phyloP scores from a whole-genome alignment of 2,797 vertebrate species.

The Trachops cirrhosus region DNA sequence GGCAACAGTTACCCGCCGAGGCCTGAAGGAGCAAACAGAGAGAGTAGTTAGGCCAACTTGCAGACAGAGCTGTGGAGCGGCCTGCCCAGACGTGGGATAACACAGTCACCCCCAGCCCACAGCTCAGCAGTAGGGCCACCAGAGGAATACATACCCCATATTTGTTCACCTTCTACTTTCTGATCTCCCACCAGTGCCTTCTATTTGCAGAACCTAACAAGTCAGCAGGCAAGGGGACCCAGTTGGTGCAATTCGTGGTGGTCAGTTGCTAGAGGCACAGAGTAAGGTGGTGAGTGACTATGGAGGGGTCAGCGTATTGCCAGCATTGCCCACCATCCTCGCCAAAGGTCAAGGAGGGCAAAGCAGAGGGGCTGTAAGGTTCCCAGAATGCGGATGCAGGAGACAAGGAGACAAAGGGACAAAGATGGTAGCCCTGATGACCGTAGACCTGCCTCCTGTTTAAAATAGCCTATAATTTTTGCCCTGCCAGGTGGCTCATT shows the following conservation, averaged over 20 bases:
- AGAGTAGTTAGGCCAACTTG: neutral
- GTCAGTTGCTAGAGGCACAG: neutral
- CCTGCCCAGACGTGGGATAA: neutral
- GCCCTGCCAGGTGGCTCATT: neutral
- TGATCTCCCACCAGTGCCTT: neutral
- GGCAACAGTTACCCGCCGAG: neutral
- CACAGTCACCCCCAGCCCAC: neutral
- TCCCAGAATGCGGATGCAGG: neutral
- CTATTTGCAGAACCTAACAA: neutral
- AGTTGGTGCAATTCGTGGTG: neutral
- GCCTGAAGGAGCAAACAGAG: neutral
- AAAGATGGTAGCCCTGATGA: neutral
- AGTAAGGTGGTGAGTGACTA: neutral
- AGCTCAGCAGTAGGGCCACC: neutral
- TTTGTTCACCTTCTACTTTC: neutral
- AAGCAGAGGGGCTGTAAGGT: neutral
- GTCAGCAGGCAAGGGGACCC: neutral
- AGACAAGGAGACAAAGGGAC: neutral
- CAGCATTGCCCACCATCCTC: too few relatives aligned
- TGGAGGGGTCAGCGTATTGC: neutral
- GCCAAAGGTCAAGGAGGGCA: neutral
- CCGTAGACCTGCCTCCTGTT: neutral
- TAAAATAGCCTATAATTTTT: neutral
- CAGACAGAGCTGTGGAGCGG: neutral
- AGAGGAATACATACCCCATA: too few relatives aligned